Conservation (phyloP, 2,888 invertebrate genomes). For the Mesochorus sp. region DNA sequence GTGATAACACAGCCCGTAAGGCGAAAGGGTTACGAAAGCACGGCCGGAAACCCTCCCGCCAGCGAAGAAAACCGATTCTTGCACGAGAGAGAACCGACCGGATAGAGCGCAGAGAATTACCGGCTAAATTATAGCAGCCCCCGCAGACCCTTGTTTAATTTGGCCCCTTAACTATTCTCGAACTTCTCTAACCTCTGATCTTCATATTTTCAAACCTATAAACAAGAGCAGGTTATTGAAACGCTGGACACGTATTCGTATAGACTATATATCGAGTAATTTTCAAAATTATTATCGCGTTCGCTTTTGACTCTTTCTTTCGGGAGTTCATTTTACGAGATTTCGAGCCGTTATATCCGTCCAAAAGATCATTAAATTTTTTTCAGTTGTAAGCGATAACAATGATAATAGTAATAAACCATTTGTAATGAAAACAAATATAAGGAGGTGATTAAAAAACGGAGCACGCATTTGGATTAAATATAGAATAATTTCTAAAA, state of each 20-base stretch:
- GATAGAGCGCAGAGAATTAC: conserved; percentile 55
- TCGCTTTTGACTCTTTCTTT: too few species aligned
- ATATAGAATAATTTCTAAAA: background rate
- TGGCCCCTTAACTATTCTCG: conserved; percentile 61
- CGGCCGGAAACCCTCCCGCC: conserved; percentile 21
- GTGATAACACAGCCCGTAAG: background rate
- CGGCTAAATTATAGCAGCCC: conserved; percentile 73
- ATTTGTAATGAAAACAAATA: too few species aligned
- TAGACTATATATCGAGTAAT: too few species aligned
- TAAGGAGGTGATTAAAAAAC: too few species aligned
- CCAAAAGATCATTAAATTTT: too few species aligned
- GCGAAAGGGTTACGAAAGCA: conserved; percentile 28
- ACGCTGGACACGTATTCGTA: too few species aligned
- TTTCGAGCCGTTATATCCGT: too few species aligned
- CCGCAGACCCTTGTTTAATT: conserved; percentile 76
- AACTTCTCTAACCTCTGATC: conserved; percentile 38
- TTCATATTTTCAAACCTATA: conserved; percentile 9
- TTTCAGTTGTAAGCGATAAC: too few species aligned
- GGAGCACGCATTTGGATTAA: background rate
- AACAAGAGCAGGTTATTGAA: too few species aligned
- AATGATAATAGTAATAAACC: too few species aligned
- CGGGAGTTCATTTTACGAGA: too few species aligned
- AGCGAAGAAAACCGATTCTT: conserved; percentile 34
- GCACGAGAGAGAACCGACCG: conserved; percentile 20
- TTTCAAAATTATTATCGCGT: too few species aligned